A percentile compares a stretch with the other conserved stretches of the same genome.
These are phyloP conservation scores for Drosophila falleni DNA, from an alignment of 2,888 invertebrate species.

Conservation along the genomic window DNA sequence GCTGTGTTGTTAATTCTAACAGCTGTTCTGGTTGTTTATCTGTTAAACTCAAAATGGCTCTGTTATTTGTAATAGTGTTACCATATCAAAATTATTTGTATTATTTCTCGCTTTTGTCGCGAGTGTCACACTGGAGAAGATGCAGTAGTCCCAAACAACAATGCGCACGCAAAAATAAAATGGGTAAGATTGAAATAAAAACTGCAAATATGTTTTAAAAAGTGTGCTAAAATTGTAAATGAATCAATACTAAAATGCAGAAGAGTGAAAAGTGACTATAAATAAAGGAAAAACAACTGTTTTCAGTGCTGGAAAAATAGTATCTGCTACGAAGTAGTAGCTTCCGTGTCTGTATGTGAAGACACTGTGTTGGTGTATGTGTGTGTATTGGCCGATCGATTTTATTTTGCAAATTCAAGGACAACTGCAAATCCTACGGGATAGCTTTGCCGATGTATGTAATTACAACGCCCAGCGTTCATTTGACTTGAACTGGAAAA, in stretches of 20 bases:
- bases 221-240: constrained; percentile 17
- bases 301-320: constrained; percentile 41
- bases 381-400: constrained; percentile 78
- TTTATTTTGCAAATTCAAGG: constrained; percentile 81
- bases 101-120: neutral
- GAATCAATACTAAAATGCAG: neutral
- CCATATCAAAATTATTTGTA: neutral
- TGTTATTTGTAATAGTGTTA: constrained; percentile 24
- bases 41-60: constrained; percentile 32
- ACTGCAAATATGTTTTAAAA: constrained; percentile 38
- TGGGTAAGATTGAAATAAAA: constrained; percentile 77
- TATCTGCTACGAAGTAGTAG: constrained; percentile 57
- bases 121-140: constrained; percentile 48
- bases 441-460: constrained; percentile 40
- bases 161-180: constrained; percentile 77
- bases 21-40: constrained; percentile 31
- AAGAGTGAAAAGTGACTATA: constrained; percentile 10
- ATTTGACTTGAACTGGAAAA: constrained; percentile 17
- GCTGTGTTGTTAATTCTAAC: neutral
- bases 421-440: constrained; percentile 74
- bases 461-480: constrained; percentile 10
- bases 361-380: constrained; percentile 35
- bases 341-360: constrained; percentile 41
- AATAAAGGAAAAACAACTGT: constrained; percentile 15
- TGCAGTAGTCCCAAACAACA: constrained; percentile 62